Evolutionary conservation across 2,113 vertebrate genomes (phyloP).

Genomic region (Brienomyrus brachyistius): DNA sequence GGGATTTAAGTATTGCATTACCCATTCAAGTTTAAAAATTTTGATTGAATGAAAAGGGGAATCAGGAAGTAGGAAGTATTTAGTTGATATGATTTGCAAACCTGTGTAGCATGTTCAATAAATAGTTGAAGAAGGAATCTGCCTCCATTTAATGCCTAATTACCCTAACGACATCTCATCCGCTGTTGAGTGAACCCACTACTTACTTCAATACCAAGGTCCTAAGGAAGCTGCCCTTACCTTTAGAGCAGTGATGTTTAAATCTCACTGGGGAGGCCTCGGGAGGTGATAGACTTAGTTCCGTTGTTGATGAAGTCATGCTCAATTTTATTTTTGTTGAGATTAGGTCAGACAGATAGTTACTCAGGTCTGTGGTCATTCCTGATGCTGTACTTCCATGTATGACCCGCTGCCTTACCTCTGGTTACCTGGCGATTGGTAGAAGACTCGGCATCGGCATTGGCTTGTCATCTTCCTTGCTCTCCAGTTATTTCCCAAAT

Average conservation of each 20-base stretch:
- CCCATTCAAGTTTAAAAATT: not conserved
- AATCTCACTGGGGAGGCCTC: not conserved
- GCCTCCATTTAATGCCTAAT: not conserved
- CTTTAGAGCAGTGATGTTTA: not conserved
- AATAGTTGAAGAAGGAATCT: not conserved
- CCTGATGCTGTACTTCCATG: not conserved
- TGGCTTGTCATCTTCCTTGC: too few species aligned
- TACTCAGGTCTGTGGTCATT: not conserved
- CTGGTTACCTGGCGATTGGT: too few species aligned
- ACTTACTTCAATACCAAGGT: not conserved
- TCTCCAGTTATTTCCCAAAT: too few species aligned
- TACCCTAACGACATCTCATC: not conserved
- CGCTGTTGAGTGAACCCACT: not conserved
- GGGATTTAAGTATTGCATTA: not conserved
- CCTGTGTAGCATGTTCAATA: not conserved
- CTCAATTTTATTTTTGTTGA: not conserved
- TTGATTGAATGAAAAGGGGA: not conserved
- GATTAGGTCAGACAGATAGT: not conserved
- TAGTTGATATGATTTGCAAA: not conserved
- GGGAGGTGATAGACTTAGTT: not conserved
- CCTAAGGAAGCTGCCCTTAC: not conserved
- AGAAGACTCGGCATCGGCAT: too few species aligned
- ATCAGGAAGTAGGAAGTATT: not conserved
- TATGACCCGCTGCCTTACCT: too few species aligned
- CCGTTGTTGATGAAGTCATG: not conserved